Conservation (phyloP, 2,888 invertebrate genomes). For the Lissonota sp. region DNA sequence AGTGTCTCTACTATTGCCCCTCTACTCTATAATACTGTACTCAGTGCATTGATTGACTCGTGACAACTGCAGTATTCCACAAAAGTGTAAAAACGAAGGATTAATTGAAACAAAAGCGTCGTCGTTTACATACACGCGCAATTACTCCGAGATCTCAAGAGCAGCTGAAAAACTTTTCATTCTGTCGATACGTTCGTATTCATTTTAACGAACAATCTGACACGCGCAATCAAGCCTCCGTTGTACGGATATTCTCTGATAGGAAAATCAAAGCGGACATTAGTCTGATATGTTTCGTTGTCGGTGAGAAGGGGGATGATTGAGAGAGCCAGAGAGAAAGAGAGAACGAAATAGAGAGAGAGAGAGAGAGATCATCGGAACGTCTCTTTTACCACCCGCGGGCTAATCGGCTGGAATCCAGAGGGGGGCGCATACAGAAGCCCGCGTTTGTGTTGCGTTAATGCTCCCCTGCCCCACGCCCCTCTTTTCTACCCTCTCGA, state of each 20-base stretch:
- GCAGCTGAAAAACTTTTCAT: too few species aligned
- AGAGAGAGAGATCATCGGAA: conserved; percentile 14
- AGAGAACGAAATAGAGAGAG: conserved; percentile 46
- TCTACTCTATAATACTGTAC: too few species aligned
- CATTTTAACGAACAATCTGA: conserved; percentile 8
- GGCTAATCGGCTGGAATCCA: conserved; percentile 61
- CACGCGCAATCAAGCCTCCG: conserved; percentile 16
- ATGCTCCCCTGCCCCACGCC: conserved; percentile 55
- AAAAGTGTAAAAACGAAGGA: too few species aligned
- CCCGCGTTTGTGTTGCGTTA: conserved; percentile 70
- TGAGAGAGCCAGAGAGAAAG: conserved; percentile 56
- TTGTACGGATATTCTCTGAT: not conserved
- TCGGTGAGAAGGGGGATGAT: conserved; percentile 21
- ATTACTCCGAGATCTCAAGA: too few species aligned
- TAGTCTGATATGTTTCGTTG: conserved; percentile 56
- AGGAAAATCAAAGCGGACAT: conserved; percentile 43
- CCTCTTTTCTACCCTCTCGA: conserved; percentile 60
- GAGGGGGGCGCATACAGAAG: conserved; percentile 28
- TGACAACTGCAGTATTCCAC: too few species aligned
- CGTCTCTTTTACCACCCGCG: conserved; percentile 59
- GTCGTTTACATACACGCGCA: too few species aligned
- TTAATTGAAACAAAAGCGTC: too few species aligned
- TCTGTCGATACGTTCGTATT: not conserved
- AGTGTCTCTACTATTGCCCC: too few species aligned
- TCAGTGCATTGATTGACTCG: too few species aligned